phyloP scores from a whole-genome alignment of 2,797 vertebrate genomes.

The Mus caroli region DNA sequence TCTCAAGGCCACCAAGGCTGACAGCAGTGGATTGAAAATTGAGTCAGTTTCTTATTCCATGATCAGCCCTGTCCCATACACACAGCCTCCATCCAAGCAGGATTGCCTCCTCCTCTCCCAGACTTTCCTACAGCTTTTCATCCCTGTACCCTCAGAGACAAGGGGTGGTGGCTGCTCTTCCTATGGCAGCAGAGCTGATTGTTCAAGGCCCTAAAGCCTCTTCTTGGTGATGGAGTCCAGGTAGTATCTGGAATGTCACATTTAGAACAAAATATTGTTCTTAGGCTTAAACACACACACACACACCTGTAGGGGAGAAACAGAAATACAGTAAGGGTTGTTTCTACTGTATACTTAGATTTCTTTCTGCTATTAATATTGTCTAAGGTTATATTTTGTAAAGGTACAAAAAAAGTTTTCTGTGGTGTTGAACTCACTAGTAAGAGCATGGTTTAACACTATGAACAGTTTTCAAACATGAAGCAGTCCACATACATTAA shows the following conservation, averaged over 20 bases:
- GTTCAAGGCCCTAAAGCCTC: neutral
- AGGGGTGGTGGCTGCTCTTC: neutral
- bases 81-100: neutral
- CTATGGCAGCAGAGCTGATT: neutral
- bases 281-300: neutral
- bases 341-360: accelerated
- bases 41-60: neutral
- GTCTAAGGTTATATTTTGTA: neutral
- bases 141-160: neutral
- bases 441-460: neutral
- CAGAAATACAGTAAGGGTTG: neutral
- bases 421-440: neutral
- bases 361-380: neutral
- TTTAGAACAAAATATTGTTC: neutral
- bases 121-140: neutral
- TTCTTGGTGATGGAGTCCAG: neutral
- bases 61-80: neutral
- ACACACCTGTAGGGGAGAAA: neutral
- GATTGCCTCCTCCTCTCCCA: neutral
- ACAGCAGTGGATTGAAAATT: neutral
- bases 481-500: neutral
- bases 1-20: neutral
- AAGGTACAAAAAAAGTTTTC: neutral
- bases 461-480: neutral
- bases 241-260: neutral